Base-by-base conservation (phyloP, 2,797 vertebrate genomes). In the Hemitrygon akajei region DNA sequence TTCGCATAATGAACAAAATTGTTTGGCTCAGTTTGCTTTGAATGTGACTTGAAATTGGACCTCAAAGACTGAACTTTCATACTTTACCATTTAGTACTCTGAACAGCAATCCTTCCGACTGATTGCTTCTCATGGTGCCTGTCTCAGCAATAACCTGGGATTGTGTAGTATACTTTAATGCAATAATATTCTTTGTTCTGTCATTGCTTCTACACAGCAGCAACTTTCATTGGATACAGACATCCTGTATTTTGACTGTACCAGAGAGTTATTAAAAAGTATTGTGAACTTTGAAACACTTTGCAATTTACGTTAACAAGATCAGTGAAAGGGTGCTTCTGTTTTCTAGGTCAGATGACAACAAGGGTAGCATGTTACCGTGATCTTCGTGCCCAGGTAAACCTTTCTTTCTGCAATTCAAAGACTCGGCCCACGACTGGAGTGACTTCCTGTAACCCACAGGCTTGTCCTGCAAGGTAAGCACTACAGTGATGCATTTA, bases 321-420 rank as follows among this genome's bases (percentile, higher is more conserved):
- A 30, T 93, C 14, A 9, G 30, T 56, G 18, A 76, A 76, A 93
- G 56, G 93, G 58, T 63, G 75, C 60, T 77, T 30, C 93, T 18
- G 30, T 63, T 94, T 14, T n/a, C 11, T 73, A 98, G 98, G 98
- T 58, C 96, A 97, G 94, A 98, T 98, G 97, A 97, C 95, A 94
- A 97, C 96, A 4, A 97, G 97, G 94, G 95, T 96, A 76, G 97
- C 96, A 0, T 99, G 98, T 95, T 98, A 97, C 95, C 97, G 95
- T 96, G 97, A 99, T 95, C 94, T 97, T 95, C 96, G 95, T 89
- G 94, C 97, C 37, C 97, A 97, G 93, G 98, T 98, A 92, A 98
- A 98, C 73, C 94, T 95, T 0, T 97, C 98, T 0, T 95, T 97
- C 96, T 99, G 98, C 95, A 98, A 96, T 94, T 95, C 97, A 40